Base-by-base conservation (phyloP, 2,888 invertebrate species). In the Lasius fuliginosus region DNA sequence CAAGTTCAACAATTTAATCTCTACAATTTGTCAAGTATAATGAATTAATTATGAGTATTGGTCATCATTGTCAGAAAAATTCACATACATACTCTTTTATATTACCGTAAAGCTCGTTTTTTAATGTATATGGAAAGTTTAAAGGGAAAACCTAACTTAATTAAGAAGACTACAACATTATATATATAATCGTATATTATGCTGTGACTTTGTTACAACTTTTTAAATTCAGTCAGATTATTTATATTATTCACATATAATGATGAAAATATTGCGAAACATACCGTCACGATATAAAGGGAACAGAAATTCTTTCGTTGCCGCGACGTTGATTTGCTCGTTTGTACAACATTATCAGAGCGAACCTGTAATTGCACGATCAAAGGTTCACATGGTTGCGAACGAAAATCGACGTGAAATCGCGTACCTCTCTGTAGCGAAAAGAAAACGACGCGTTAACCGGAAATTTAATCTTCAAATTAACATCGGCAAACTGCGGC, bases 381-480 rank as follows among this genome's bases (percentile, higher is more conserved):
- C 15, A 42, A 27, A 74, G 60, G 46, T 81, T 79, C 73, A 73
- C n/a, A 53, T 49, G 73, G 18, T 36, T n/a, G n/a, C 60, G 58
- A 42, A 65, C 4, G 23, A 53, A n/a, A 62, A 79, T 74, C 74
- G 74, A 79, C 27, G 33, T 46, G n/a, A 67, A 23, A 8, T 58
- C 33, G 73, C 33, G 60, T 60, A 79, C n/a, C n/a, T 53, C 18
- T 53, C n/a, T 53, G 1, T 73, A 81, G 73, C 18, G 60, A 53
- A 53, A 73, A 81, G 75, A 81, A 81, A 69, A 73, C 46, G 74
- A 81, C 33, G 30, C 75, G 75, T 46, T 73, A 81, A 81, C 74
- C 23, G n/a, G 74, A 49, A 74, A 81, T 81, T 81, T 46, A 73
- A 81, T 73, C 60, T 73, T 60, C 46, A 58, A 73, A 81, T 81